Percentiles rank a stretch among this genome's conserved stretches.
These are phyloP conservation scores for Eidolon helvum DNA, from an alignment of 2,113 vertebrate genomes.

Conservation along the genomic window DNA sequence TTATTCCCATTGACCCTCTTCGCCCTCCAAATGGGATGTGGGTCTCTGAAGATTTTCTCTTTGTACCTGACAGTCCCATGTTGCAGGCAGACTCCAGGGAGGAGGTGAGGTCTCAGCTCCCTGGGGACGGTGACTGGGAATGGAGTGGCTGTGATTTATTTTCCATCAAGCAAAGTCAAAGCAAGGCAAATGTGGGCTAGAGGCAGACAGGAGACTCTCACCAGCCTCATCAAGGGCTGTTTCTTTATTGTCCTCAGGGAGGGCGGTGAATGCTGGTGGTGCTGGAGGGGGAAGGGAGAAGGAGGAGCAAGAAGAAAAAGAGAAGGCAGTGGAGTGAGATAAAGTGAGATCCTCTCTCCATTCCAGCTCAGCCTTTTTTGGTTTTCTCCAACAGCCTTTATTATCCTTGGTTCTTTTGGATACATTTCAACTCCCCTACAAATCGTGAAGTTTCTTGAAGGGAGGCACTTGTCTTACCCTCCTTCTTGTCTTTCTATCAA, in stretches of 20 bases:
- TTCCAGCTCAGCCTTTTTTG: not conserved
- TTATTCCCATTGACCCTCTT: slow-evolving; percentile 75
- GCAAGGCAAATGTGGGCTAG: slow-evolving; percentile 55
- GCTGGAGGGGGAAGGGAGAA: not conserved
- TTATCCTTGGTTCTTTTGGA: not conserved
- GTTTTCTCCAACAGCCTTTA: not conserved
- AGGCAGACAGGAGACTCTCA: slow-evolving; percentile 56
- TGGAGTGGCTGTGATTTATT: slow-evolving; percentile 69
- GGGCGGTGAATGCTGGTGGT: not conserved
- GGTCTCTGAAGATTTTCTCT: slow-evolving; percentile 72
- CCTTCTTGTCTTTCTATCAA: not conserved
- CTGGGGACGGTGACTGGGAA: slow-evolving; percentile 48
- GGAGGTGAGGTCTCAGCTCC: slow-evolving; percentile 71
- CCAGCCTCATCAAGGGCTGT: slow-evolving; percentile 40
- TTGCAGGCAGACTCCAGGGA: slow-evolving; percentile 55
- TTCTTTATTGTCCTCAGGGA: slow-evolving; percentile 59
- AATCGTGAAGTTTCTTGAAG: not conserved
- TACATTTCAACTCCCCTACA: not conserved
- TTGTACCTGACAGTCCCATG: slow-evolving; percentile 71
- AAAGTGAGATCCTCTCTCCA: not conserved
- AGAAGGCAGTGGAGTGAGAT: not conserved
- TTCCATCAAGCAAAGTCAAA: slow-evolving; percentile 70
- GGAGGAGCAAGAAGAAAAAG: not conserved
- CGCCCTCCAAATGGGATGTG: slow-evolving; percentile 62
- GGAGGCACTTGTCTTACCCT: not conserved